Evolutionary conservation across 2,888 invertebrate genomes (phyloP), one percentile per base, ranked within the genome.

Genomic region (Latrodectus hesperus): DNA sequence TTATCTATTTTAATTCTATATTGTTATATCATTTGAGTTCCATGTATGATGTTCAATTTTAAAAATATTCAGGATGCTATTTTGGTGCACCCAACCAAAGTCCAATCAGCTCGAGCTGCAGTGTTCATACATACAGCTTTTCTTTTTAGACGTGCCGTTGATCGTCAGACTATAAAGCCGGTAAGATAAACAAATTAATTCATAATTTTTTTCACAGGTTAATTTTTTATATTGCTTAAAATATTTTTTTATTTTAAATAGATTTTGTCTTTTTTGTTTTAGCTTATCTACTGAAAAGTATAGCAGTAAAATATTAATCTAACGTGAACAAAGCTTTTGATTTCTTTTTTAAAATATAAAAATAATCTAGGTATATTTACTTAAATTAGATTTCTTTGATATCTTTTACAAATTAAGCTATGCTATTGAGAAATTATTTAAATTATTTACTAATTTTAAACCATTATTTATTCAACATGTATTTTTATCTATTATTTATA

Each of bases 81-180:
- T 89, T 94, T 97, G 89, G 94, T 96, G 93, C 94, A 96, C 90
- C 95, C 95, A 16, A 96, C 96, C 0, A 93, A 93, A 12, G 93
- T 93, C 52, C 98, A 97, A 92, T 95, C 96, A 14, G 98, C 99
- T 0, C 94, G 99, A 78, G 99, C 99, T 9, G 99, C 97, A 9
- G 96, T 96, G 91, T 94, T 97, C 81, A 95, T 97, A 84, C 94
- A 97, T 92, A 94, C 96, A 38, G 95, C 97, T 91, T 93, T 99
- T 67, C 94, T 95, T 91, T 99, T 98, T 93, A 94, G 99, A 87
- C 94, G 98, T 88, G 93, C 96, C 26, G 95, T 99, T 89, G 99
- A 99, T 92, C 94, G 98, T 84, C 99, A 99, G 93, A 97, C 98
- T 92, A 93, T 99, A 87, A 96, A 97, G 92, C 99, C 99, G 52